A percentile compares a stretch with the other conserved stretches of the same genome.
Conservation (phyloP, 2,888 invertebrate genomes). For the Euspilapteryx auroguttella region DNA sequence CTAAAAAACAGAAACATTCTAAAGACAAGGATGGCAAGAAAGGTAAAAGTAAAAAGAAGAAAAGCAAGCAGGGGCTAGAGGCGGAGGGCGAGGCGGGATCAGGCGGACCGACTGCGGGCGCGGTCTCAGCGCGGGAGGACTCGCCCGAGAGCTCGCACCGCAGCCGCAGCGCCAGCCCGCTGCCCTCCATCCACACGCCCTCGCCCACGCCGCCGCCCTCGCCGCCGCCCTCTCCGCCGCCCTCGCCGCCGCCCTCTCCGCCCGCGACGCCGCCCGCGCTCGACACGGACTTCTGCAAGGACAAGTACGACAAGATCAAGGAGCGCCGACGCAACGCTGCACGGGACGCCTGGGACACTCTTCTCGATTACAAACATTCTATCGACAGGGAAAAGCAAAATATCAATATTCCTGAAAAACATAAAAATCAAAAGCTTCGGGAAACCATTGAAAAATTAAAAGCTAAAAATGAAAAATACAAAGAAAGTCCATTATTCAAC, state of each 20-base stretch:
- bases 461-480: constrained; percentile 62
- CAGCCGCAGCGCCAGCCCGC: constrained; percentile 43
- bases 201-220: constrained; percentile 42
- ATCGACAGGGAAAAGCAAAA: constrained; percentile 39
- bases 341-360: constrained; percentile 45
- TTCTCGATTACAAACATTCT: constrained; percentile 46
- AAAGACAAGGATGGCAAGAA: constrained; percentile 49
- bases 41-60: constrained; percentile 49
- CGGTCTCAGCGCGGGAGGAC: constrained; percentile 26
- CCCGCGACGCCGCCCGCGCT: constrained; percentile 18
- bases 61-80: constrained; percentile 28
- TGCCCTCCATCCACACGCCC: constrained; percentile 46
- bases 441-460: constrained; percentile 67
- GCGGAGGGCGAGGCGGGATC: too few species aligned
- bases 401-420: constrained; percentile 34
- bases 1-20: constrained; percentile 34
- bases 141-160: constrained; percentile 42
- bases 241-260: too few species aligned
- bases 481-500: constrained; percentile 30
- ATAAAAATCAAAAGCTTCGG: constrained; percentile 50
- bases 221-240: too few species aligned
- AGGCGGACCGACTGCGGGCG: constrained; percentile 16
- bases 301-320: constrained; percentile 66
- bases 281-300: constrained; percentile 47
- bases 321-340: constrained; percentile 59